Evolutionary conservation across 2,888 invertebrate genomes (phyloP), one percentile per base, ranked within the genome.

Genomic region (Gisinianus flammeolus): DNA sequence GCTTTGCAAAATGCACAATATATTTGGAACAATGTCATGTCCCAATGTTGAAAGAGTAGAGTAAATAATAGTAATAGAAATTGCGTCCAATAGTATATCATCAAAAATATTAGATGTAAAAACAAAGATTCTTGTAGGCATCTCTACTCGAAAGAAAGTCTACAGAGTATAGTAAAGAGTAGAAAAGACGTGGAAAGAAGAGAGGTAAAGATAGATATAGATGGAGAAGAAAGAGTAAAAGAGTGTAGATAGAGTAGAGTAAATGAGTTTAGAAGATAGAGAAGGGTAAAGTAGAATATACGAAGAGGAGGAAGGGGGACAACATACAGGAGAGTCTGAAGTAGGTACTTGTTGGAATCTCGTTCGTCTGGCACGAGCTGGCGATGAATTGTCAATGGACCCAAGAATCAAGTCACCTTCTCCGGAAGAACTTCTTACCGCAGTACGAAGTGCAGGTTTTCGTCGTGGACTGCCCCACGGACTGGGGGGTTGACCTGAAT

Each of bases 261-360:
- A n/a, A n/a, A n/a, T n/a, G n/a, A n/a, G n/a, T n/a, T n/a, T n/a
- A n/a, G n/a, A n/a, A n/a, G n/a, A n/a, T n/a, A 44, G 44, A 44
- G 8, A 1, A 44, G 44, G 44, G 2, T 44, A 44, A 28, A 62
- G 26, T 24, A 62, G 12, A 6, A 62, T 19, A 24, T 2, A 62
- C 12, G 26, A 26, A 62, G 26, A 28, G 12, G 62, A 28, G 3
- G 28, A 70, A 52, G 72, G 58, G n/a, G 62, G n/a, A 71, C 71
- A 77, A 77, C 77, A 78, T 78, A 73, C 78, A 74, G 78, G 70
- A 78, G 19, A 75, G 72, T 80, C 78, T 56, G 78, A 75, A 76
- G 79, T 70, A 78, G 86, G 85, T 89, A 90, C 83, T 91, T 91
- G 81, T 90, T 89, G 35, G 90, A 90, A 54, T 89, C 88, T 79